Conservation (phyloP, 1,140 invertebrate species). For the Zaprionus nigranus region DNA sequence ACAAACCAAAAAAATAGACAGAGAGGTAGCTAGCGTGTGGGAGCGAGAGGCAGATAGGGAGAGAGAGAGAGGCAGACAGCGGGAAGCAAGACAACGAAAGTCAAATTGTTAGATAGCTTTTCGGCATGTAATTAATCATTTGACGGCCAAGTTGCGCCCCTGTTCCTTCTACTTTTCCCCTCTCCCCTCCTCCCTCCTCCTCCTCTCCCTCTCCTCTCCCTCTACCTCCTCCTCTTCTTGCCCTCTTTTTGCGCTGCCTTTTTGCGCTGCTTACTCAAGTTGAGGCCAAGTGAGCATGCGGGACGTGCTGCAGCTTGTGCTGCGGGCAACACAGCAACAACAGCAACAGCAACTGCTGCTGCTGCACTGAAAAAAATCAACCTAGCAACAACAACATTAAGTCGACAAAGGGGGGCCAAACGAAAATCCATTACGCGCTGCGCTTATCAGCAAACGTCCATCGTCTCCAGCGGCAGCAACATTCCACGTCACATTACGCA, state of each 20-base stretch:
- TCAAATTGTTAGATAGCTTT: constrained; percentile 83
- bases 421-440: constrained; percentile 69
- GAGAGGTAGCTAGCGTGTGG: constrained; percentile 36
- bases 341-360: constrained; percentile 31
- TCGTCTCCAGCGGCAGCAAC: constrained; percentile 59
- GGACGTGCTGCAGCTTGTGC: constrained; percentile 62
- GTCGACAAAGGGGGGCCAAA: constrained; percentile 4
- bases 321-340: constrained; percentile 52
- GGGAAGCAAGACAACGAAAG: constrained; percentile 56
- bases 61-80: constrained; percentile 11
- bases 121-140: constrained; percentile 82
- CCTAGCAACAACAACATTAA: constrained; percentile 32
- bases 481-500: constrained; percentile 63
- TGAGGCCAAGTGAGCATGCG: constrained; percentile 49
- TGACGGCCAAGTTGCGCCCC: constrained; percentile 51
- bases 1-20: constrained; percentile 62
- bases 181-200: background rate
- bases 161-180: too few relatives aligned
- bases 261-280: constrained; percentile 20
- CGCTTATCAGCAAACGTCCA: constrained; percentile 54
- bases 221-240: background rate
- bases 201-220: too few relatives aligned
- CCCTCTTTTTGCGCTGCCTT: constrained; percentile 3
- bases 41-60: background rate
- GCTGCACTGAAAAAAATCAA: constrained; percentile 23